phyloP scores from a whole-genome alignment of 2,888 invertebrate genomes.

The Drosophila falleni region DNA sequence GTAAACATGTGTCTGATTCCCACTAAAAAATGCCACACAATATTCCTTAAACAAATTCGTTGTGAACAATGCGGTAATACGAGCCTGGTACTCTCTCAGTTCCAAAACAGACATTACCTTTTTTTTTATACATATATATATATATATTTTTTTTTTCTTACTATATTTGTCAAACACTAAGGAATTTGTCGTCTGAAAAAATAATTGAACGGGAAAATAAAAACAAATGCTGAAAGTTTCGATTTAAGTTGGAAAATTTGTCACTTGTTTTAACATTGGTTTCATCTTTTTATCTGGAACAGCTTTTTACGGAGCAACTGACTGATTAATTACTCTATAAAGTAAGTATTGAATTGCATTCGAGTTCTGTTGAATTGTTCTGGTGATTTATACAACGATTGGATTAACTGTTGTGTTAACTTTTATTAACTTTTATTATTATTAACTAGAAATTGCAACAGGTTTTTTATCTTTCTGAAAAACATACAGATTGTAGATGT shows the following conservation, averaged over 20 bases:
- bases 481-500: too few relatives aligned
- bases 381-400: too few relatives aligned
- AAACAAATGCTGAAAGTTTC: conserved; percentile 10
- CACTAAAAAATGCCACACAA: neutral
- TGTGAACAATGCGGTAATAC: neutral
- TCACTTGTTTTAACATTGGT: neutral
- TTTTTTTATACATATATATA: neutral
- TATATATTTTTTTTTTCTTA: neutral
- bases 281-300: neutral
- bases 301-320: neutral
- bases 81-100: neutral
- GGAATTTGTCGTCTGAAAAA: conserved; percentile 2
- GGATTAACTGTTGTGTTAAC: too few relatives aligned
- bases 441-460: too few relatives aligned
- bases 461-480: too few relatives aligned
- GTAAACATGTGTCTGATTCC: conserved; percentile 5
- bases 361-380: neutral
- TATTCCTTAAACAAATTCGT: conserved; percentile 2
- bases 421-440: too few relatives aligned
- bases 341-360: neutral
- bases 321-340: neutral
- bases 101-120: neutral
- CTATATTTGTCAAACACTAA: neutral
- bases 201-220: conserved; percentile 9
- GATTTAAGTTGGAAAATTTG: neutral